These are phyloP conservation scores for Neomicropteryx cornuta DNA, from an alignment of 1,140 invertebrate genomes.

Conservation along the genomic window DNA sequence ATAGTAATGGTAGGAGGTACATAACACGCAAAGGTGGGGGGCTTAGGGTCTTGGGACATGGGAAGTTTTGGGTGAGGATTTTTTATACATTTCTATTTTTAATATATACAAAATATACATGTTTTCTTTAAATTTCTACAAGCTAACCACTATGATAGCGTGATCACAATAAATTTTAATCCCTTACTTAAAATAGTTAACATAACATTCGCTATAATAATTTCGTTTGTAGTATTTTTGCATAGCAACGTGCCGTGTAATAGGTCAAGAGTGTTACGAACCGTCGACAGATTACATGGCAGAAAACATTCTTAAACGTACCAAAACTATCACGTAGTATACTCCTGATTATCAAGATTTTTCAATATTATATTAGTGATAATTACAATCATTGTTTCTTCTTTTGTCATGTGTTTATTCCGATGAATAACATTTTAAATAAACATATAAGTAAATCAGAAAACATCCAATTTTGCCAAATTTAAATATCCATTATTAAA, in stretches of 20 bases:
- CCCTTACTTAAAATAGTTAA: slow-evolving; percentile 41
- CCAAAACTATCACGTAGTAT: no score
- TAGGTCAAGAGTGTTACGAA: slow-evolving; percentile 9
- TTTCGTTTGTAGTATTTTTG: slow-evolving; percentile 26
- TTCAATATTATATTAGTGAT: no score
- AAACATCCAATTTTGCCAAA: no score
- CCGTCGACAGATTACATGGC: no score
- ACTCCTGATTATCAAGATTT: no score
- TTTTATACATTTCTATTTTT: slow-evolving; percentile 45
- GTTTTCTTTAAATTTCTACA: slow-evolving; percentile 34
- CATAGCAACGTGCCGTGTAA: slow-evolving; percentile 18
- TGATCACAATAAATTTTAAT: slow-evolving; percentile 19
- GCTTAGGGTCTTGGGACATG: no score
- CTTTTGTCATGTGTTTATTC: no score
- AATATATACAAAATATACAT: slow-evolving; percentile 47
- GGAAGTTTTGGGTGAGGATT: slow-evolving; percentile 37
- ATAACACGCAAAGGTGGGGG: slow-evolving; percentile 44
- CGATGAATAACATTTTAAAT: no score
- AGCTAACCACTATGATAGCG: slow-evolving; percentile 28
- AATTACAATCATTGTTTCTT: no score
- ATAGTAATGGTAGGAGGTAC: slow-evolving; percentile 46
- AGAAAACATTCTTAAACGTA: no score
- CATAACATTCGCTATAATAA: slow-evolving; percentile 37
- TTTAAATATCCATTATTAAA: no score
- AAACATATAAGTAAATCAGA: no score